These are phyloP conservation scores for Xyliphius kryptos DNA, from an alignment of 2,113 vertebrate species.

Conservation along the genomic window DNA sequence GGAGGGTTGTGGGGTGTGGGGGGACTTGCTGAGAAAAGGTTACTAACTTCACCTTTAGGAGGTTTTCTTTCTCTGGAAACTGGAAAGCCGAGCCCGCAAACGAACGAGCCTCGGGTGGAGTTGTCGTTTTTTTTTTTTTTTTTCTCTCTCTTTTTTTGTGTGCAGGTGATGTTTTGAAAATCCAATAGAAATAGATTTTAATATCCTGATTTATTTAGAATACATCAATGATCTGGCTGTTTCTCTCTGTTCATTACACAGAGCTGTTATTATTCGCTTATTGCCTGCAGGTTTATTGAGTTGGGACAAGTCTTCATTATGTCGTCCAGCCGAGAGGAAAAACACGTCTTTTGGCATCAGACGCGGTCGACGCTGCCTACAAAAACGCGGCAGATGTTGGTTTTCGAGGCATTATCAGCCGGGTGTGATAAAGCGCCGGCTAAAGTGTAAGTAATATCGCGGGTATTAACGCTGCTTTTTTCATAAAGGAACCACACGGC, in stretches of 20 bases:
- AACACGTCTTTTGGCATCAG: conserved; percentile 1
- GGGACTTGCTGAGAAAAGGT: no score
- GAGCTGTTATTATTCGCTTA: conserved; percentile 1
- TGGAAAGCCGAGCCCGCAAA: conserved; percentile 32
- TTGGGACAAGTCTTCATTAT: conserved; percentile 32
- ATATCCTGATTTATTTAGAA: conserved; percentile 39
- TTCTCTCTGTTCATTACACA: conserved; percentile 24
- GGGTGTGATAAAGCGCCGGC: not conserved
- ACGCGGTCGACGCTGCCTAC: conserved; percentile 15
- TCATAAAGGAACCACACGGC: no score
- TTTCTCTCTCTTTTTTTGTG: not conserved
- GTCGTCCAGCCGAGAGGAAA: conserved; percentile 26
- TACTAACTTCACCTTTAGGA: conserved; percentile 35
- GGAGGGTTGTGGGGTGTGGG: conserved; percentile 4
- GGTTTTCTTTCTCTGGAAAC: not conserved
- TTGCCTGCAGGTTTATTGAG: conserved; percentile 27
- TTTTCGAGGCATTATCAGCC: conserved; percentile 15
- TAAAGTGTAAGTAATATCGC: not conserved
- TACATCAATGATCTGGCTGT: conserved; percentile 29
- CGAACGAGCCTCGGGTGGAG: no score
- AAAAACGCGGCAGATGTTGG: conserved; percentile 7
- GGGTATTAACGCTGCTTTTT: not conserved
- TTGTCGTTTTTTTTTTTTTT: not conserved
- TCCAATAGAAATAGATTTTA: conserved; percentile 38
- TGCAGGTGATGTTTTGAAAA: conserved; percentile 29